Percentiles rank a stretch among this genome's conserved stretches.
Conservation (phyloP, 2,797 vertebrate species). For the Pteropus rufus region DNA sequence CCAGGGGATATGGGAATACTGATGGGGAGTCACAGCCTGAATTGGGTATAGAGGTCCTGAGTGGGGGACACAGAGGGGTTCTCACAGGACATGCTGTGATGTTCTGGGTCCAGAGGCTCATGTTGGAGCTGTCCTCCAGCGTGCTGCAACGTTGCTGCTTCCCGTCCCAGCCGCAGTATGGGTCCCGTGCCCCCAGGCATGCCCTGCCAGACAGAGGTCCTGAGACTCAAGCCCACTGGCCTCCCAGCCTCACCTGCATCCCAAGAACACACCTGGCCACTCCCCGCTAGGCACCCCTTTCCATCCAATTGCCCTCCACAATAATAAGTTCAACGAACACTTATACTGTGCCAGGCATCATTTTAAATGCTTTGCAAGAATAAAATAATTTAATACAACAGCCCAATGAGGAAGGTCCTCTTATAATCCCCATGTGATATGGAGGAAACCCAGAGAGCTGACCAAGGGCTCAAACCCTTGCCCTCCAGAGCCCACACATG, state of each 20-base stretch:
- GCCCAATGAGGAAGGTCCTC: neutral
- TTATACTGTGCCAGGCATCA: neutral
- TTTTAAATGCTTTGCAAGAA: neutral
- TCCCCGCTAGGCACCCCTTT: neutral
- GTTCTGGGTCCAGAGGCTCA: constrained; percentile 99
- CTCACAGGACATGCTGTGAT: constrained; percentile 96
- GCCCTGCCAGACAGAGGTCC: constrained; percentile 82
- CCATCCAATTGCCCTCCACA: neutral
- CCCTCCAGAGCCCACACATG: neutral
- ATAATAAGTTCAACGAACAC: neutral
- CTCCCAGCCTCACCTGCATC: neutral
- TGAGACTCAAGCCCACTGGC: neutral
- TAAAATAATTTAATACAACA: neutral
- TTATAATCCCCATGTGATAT: neutral
- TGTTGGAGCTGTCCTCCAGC: constrained; percentile 97
- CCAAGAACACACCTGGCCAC: neutral
- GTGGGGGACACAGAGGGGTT: neutral
- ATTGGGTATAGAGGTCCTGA: neutral
- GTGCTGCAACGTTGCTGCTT: constrained; percentile 94
- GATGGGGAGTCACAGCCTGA: neutral
- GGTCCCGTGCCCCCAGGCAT: constrained; percentile 95
- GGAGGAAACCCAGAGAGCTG: neutral
- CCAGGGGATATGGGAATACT: neutral
- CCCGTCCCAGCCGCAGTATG: constrained; percentile 97
- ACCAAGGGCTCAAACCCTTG: neutral